These are phyloP conservation scores for Odocoileus hemionus DNA, from an alignment of 2,113 vertebrate species.

Conservation along the genomic window DNA sequence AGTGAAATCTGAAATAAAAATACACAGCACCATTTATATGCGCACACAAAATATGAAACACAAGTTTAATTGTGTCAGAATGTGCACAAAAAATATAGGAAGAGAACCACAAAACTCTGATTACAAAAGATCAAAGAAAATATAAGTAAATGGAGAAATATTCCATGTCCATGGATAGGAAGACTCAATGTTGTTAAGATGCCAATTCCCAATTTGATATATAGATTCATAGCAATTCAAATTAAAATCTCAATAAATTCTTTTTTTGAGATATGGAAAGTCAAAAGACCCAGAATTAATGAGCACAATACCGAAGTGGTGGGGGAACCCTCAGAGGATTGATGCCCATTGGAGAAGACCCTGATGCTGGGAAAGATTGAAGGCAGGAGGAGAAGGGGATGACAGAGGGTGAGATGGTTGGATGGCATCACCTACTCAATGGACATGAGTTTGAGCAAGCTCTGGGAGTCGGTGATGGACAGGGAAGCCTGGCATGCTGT, in stretches of 20 bases:
- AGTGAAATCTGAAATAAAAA: neutral
- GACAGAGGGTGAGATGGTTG: neutral
- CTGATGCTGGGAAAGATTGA: neutral
- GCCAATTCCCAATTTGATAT: neutral
- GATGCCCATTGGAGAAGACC: neutral
- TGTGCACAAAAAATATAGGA: neutral
- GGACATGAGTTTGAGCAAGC: neutral
- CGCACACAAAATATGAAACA: neutral
- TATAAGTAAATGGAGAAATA: neutral
- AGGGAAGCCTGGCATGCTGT: neutral
- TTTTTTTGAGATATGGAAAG: neutral
- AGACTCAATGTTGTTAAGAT: neutral
- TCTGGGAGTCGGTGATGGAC: neutral
- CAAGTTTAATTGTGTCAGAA: neutral
- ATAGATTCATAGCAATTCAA: neutral
- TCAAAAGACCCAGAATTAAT: neutral
- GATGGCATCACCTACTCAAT: neutral
- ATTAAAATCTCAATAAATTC: neutral
- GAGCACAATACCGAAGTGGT: neutral
- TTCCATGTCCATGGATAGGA: neutral
- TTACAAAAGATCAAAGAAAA: neutral
- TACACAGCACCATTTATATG: neutral
- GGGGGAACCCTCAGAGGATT: neutral
- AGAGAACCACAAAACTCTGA: neutral
- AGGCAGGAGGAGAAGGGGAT: neutral